Evolutionary conservation across 2,797 vertebrate genomes (phyloP).

Genomic region (Helarctos malayanus): DNA sequence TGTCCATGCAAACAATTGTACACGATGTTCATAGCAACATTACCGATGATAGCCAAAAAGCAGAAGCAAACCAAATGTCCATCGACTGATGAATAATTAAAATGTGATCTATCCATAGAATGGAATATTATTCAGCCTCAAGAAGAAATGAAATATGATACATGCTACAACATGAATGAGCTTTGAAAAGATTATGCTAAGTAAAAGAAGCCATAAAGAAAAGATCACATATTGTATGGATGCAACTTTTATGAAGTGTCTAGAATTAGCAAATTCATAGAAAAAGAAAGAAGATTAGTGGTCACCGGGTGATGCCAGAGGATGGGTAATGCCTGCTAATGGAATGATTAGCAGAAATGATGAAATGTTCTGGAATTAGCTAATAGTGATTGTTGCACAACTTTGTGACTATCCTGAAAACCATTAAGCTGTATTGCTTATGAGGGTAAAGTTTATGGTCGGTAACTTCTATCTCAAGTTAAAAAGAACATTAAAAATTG

Average conservation of each 20-base stretch:
- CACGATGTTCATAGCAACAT: not conserved
- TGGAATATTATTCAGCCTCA: not conserved
- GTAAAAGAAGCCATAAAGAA: conserved; percentile 3
- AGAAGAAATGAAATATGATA: not conserved
- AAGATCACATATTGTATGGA: not conserved
- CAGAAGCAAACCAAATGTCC: not conserved
- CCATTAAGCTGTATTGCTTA: not conserved
- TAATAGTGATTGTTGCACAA: not conserved
- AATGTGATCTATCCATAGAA: not conserved
- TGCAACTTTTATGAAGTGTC: not conserved
- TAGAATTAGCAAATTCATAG: not conserved
- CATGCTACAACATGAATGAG: not conserved
- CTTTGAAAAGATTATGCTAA: not conserved
- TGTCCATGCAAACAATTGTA: not conserved
- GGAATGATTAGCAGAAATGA: not conserved
- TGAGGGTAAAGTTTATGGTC: not conserved
- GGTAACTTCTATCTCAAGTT: not conserved
- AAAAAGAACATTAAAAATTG: not conserved
- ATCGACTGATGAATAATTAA: not conserved
- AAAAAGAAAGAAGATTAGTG: not conserved
- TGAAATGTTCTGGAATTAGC: not conserved
- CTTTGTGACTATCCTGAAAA: not conserved
- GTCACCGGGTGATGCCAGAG: not conserved
- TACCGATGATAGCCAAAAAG: not conserved
- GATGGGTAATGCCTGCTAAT: not conserved